A percentile compares a stretch with the other conserved stretches of the same genome.
Conservation (phyloP, 2,888 invertebrate species). For the Dynastes tityus region DNA sequence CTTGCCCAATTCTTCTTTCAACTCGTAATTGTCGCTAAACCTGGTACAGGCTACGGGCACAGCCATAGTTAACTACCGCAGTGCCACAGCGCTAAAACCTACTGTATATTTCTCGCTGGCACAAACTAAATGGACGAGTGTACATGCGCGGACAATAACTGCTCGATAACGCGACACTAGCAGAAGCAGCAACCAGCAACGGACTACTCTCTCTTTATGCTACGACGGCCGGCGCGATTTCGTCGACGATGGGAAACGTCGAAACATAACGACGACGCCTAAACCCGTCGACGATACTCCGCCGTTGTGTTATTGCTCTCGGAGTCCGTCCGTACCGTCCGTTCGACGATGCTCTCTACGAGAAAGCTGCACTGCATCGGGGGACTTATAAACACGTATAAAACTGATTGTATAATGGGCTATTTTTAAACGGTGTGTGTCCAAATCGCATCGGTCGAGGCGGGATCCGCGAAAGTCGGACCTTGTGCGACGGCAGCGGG, state of each 20-base stretch:
- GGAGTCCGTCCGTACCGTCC: conserved; percentile 37
- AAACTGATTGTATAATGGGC: conserved; percentile 46
- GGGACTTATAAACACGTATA: conserved; percentile 39
- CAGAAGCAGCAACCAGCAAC: conserved; percentile 47
- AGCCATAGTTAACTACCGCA: conserved; percentile 78
- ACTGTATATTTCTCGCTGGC: conserved; percentile 63
- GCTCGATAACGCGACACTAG: conserved; percentile 51
- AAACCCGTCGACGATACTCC: conserved; percentile 41
- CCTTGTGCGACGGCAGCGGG: conserved; percentile 40
- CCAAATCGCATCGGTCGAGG: conserved; percentile 39
- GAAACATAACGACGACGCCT: conserved; percentile 45
- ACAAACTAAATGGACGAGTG: conserved; percentile 56
- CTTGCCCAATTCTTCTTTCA: conserved; percentile 99
- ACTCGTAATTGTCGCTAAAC: conserved; percentile 99
- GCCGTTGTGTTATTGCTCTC: conserved; percentile 22
- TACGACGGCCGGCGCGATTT: conserved; percentile 35
- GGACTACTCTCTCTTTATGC: conserved; percentile 43
- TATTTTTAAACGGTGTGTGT: conserved; percentile 46
- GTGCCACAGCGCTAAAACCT: conserved; percentile 63
- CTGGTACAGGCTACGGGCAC: conserved; percentile 94
- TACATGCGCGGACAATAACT: conserved; percentile 53
- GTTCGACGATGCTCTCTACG: conserved; percentile 33
- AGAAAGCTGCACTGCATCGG: conserved; percentile 46
- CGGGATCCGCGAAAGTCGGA: conserved; percentile 50
- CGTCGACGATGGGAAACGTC: conserved; percentile 41